Percentiles rank a stretch among this genome's conserved stretches.
phyloP scores from a whole-genome alignment of 2,113 vertebrate genomes.

The Amblyornis subalaris region DNA sequence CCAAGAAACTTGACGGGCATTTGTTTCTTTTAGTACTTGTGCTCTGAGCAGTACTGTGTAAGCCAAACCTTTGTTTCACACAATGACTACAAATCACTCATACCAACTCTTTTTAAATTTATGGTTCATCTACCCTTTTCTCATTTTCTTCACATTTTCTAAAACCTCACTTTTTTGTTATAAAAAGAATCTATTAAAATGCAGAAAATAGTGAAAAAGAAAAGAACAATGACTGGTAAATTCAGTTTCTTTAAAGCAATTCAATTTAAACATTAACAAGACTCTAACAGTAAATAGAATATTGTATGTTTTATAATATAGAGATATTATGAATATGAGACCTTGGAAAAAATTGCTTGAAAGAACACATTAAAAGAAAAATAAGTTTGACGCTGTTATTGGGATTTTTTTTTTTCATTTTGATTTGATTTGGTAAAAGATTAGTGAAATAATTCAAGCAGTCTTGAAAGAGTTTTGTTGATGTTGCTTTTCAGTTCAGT shows the following conservation, averaged over 20 bases:
- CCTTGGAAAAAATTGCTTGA: neutral
- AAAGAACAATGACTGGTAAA: neutral
- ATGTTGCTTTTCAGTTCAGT: neutral
- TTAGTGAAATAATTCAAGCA: neutral
- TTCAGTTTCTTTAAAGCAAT: neutral
- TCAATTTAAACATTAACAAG: neutral
- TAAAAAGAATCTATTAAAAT: neutral
- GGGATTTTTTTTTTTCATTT: neutral
- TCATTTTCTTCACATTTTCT: neutral
- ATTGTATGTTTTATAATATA: neutral
- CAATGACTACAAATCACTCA: neutral
- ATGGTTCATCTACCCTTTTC: fast-evolving
- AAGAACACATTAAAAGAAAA: neutral
- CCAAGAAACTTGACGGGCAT: neutral
- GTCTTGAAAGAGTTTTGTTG: neutral
- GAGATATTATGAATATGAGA: neutral
- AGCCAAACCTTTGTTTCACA: neutral
- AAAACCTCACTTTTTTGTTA: neutral
- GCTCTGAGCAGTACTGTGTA: neutral
- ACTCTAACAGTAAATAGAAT: neutral
- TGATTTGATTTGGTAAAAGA: neutral
- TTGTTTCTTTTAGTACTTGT: neutral
- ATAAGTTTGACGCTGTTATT: neutral
- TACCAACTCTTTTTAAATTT: neutral
- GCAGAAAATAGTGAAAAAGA: neutral